Conservation (phyloP, 1,140 invertebrate species). For the Drosophila elegans region DNA sequence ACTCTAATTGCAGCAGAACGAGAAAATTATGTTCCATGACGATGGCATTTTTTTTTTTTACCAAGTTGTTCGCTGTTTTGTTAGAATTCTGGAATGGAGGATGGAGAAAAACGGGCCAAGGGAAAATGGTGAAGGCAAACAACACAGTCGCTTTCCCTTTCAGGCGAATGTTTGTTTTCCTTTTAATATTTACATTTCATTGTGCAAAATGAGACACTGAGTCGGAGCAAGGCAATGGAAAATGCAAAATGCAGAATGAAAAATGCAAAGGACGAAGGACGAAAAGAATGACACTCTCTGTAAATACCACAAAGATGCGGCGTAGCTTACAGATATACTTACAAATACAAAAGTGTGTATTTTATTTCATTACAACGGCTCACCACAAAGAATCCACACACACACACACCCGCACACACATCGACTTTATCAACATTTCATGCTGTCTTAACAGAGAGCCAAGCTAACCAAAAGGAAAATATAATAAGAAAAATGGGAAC, state of each 20-base stretch:
- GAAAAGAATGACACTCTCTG: conserved; percentile 49
- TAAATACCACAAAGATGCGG: conserved; percentile 69
- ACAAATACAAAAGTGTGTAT: conserved; percentile 36
- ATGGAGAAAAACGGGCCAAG: conserved; percentile 2
- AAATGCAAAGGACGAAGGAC: conserved; percentile 19
- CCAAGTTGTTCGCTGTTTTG: conserved; percentile 13
- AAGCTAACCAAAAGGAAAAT: conserved; percentile 25
- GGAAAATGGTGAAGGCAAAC: conserved; percentile 44
- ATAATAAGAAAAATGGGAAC: background rate
- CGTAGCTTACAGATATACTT: conserved; percentile 10
- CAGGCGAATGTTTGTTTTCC: conserved; percentile 57
- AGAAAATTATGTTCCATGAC: conserved; percentile 56
- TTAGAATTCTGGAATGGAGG: conserved; percentile 19
- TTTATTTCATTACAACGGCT: conserved; percentile 61
- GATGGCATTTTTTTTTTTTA: conserved; percentile 29
- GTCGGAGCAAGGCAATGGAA: conserved; percentile 56
- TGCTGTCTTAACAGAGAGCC: conserved; percentile 38
- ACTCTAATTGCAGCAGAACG: conserved; percentile 47
- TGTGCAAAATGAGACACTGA: conserved; percentile 62
- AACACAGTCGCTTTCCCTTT: conserved; percentile 55
- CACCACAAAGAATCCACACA: conserved; percentile 39
- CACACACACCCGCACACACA: conserved; percentile 29
- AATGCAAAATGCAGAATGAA: conserved; percentile 60
- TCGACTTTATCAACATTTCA: conserved; percentile 56
- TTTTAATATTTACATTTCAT: conserved; percentile 78